phyloP scores from a whole-genome alignment of 2,113 vertebrate species.

The Rhinopomastus cyanomelas region DNA sequence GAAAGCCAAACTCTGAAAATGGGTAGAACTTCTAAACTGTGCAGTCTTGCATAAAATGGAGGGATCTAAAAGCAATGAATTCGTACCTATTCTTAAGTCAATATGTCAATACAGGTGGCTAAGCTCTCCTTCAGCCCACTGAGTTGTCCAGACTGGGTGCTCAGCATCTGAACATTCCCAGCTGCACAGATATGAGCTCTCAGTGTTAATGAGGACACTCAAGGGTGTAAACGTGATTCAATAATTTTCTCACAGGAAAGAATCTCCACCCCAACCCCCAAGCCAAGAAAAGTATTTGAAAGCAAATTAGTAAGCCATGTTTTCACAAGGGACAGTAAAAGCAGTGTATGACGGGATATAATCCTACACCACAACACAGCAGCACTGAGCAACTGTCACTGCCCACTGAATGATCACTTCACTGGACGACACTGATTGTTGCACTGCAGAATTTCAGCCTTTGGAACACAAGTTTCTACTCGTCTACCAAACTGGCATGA shows the following conservation, averaged over 20 bases:
- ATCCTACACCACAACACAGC: not conserved
- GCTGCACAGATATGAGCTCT: not conserved
- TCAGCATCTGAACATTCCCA: not conserved
- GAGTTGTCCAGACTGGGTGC: not conserved
- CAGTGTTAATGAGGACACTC: too few species aligned
- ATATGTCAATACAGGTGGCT: not conserved
- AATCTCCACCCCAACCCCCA: fast-evolving
- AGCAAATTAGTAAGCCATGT: not conserved
- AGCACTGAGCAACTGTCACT: not conserved
- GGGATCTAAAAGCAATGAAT: too few species aligned
- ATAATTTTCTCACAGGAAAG: not conserved
- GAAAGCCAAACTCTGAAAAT: not conserved
- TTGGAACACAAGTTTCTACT: not conserved
- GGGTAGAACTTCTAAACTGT: not conserved
- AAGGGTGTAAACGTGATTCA: not conserved
- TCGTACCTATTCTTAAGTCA: too few species aligned
- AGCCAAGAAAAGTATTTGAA: not conserved
- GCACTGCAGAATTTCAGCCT: not conserved
- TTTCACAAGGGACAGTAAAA: not conserved
- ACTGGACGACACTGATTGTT: not conserved
- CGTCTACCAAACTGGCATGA: not conserved
- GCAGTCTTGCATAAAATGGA: not conserved
- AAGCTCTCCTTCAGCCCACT: not conserved
- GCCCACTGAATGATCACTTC: not conserved
- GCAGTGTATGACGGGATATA: not conserved